phyloP scores from a whole-genome alignment of 2,888 invertebrate genomes.

The Drosophila subquinaria region DNA sequence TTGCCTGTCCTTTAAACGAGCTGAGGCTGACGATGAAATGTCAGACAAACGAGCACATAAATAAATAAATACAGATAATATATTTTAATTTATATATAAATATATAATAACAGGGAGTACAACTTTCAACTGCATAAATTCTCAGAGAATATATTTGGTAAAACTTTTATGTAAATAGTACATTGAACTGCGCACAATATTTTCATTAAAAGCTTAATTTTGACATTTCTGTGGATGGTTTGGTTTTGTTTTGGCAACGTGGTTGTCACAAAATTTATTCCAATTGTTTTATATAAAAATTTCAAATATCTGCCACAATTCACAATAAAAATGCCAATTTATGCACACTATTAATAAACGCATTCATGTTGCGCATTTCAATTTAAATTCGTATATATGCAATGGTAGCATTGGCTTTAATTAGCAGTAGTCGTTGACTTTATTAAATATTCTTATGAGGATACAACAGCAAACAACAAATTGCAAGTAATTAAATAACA shows the following conservation, averaged over 20 bases:
- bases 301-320: slow-evolving; percentile 14
- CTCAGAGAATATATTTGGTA: no score
- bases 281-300: slow-evolving; percentile 30
- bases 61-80: slow-evolving; percentile 41
- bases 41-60: slow-evolving; percentile 30
- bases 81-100: background rate
- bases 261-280: slow-evolving; percentile 44
- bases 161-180: no score
- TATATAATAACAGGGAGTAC: background rate
- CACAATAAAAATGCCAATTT: slow-evolving; percentile 51
- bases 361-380: slow-evolving; percentile 39
- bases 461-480: no score
- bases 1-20: slow-evolving; percentile 66
- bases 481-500: no score
- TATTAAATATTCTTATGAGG: slow-evolving; percentile 32
- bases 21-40: slow-evolving; percentile 24
- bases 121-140: background rate
- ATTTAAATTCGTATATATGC: slow-evolving; percentile 44
- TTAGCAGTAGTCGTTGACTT: slow-evolving; percentile 31
- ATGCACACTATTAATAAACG: slow-evolving; percentile 52
- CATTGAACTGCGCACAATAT: background rate
- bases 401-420: slow-evolving; percentile 32
- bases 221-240: background rate
- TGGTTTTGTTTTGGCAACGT: background rate
- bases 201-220: background rate